A percentile compares a stretch with the other conserved stretches of the same genome.
Conservation (phyloP, 2,888 invertebrate genomes). For the Trachelus troglodyta region DNA sequence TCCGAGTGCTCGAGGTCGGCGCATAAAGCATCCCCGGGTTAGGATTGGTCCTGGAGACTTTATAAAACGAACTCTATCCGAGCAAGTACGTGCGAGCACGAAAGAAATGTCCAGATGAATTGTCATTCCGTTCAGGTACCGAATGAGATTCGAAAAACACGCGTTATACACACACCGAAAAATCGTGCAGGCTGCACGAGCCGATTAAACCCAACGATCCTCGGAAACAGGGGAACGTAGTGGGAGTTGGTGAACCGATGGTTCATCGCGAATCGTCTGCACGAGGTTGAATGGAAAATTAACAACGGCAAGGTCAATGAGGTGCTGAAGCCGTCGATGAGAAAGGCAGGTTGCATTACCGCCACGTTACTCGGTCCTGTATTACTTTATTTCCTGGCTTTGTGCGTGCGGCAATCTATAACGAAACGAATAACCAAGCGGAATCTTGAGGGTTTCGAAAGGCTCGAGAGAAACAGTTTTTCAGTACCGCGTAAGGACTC, state of each 20-base stretch:
- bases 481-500: neutral
- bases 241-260: neutral
- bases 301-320: neutral
- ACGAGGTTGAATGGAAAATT: neutral
- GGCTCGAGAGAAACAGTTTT: neutral
- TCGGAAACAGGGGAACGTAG: neutral
- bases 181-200: conserved; percentile 16
- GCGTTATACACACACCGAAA: conserved; percentile 24
- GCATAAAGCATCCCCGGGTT: conserved; percentile 56
- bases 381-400: neutral
- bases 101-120: conserved; percentile 46
- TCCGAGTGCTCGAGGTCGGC: conserved; percentile 50
- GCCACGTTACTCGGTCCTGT: neutral
- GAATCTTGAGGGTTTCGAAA: neutral
- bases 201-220: neutral
- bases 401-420: neutral
- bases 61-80: conserved; percentile 32
- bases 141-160: conserved; percentile 36
- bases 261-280: neutral
- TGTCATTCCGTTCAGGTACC: conserved; percentile 26
- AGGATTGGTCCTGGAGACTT: conserved; percentile 32
- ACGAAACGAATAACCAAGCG: neutral
- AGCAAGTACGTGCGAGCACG: conserved; percentile 44
- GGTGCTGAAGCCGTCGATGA: neutral
- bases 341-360: neutral